Evolutionary conservation across 2,113 vertebrate genomes (phyloP).

Genomic region (Sclerurus mexicanus): DNA sequence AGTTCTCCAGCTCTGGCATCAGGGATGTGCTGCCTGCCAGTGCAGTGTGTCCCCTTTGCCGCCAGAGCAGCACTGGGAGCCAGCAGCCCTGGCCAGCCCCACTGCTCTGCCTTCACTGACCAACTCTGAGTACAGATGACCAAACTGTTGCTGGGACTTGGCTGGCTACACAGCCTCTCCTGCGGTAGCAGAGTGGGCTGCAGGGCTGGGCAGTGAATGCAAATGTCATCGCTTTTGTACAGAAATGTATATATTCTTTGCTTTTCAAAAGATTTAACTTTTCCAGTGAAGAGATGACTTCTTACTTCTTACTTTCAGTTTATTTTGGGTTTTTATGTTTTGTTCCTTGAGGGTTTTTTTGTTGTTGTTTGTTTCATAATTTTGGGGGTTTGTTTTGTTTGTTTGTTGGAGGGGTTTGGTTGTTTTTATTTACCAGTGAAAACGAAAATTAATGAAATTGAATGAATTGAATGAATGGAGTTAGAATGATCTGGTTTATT

Average conservation of each 20-base stretch:
- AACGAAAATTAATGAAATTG: neutral
- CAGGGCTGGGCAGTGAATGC: neutral
- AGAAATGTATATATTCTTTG: neutral
- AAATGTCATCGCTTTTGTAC: neutral
- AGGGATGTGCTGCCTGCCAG: neutral
- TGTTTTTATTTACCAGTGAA: neutral
- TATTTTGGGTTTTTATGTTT: neutral
- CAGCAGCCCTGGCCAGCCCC: neutral
- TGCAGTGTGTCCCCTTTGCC: neutral
- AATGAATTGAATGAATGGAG: neutral
- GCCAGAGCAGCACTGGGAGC: accelerated
- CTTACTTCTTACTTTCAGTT: neutral
- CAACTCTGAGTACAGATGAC: neutral
- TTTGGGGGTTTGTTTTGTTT: no score
- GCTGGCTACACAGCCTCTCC: neutral
- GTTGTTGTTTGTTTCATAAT: neutral
- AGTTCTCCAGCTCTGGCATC: neutral
- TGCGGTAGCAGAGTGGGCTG: neutral
- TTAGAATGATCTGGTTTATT: neutral
- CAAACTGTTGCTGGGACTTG: neutral
- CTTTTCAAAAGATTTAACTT: neutral
- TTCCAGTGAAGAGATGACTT: neutral
- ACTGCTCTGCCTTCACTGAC: neutral
- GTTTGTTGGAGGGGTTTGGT: neutral
- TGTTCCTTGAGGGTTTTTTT: neutral